Conservation (phyloP, 2,888 invertebrate species). For the Steinernema carpocapsae region DNA sequence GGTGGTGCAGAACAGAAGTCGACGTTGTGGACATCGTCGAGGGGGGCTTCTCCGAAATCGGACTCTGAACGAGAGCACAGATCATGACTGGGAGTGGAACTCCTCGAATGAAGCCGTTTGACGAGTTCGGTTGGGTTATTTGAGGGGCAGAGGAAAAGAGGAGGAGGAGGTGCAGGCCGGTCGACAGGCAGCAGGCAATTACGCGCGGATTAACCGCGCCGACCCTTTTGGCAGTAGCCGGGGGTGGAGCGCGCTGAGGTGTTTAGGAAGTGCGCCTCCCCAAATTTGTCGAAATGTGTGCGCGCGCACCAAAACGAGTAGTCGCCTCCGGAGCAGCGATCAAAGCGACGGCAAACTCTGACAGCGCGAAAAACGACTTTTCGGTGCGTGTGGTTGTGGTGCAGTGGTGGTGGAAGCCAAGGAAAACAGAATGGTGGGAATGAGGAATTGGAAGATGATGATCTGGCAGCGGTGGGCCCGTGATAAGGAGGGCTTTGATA, state of each 20-base stretch:
- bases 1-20: not conserved
- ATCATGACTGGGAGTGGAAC: not conserved
- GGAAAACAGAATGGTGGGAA: too few relatives aligned
- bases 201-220: slow-evolving; percentile 22
- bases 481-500: too few relatives aligned
- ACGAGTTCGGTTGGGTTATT: not conserved
- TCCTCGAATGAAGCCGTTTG: not conserved
- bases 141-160: not conserved
- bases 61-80: slow-evolving; percentile 24
- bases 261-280: slow-evolving; percentile 7
- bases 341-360: too few relatives aligned
- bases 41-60: not conserved
- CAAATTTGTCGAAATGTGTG: slow-evolving; percentile 26
- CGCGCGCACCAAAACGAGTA: slow-evolving; percentile 9
- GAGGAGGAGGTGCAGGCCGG: too few relatives aligned
- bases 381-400: too few relatives aligned
- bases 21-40: not conserved
- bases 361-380: not conserved
- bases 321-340: too few relatives aligned
- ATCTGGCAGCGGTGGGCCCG: too few relatives aligned
- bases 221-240: not conserved
- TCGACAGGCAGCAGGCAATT: slow-evolving; percentile 22
- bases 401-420: too few relatives aligned
- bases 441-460: too few relatives aligned
- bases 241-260: not conserved